phyloP scores from a whole-genome alignment of 2,113 vertebrate species.

The Odocoileus virginianus region DNA sequence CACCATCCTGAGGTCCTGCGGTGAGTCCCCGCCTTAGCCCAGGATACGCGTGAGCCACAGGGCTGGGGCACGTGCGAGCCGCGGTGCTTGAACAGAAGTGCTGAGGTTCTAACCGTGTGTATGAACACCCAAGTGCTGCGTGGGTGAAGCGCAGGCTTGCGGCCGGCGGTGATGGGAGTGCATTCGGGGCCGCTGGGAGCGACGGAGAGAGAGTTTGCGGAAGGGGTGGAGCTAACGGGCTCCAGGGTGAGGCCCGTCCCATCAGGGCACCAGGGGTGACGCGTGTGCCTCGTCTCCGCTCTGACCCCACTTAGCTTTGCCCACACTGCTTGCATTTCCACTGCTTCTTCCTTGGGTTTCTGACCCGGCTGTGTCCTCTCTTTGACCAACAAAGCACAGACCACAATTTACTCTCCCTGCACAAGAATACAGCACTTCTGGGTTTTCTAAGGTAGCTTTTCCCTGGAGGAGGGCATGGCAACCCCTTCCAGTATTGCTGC shows the following conservation, averaged over 20 bases:
- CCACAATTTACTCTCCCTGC: accelerated
- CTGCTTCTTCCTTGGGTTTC: not conserved
- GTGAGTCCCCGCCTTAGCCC: not conserved
- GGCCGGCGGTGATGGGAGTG: accelerated
- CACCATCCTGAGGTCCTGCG: not conserved
- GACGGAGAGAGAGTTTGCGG: too few species aligned
- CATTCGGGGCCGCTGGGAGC: accelerated
- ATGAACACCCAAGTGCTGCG: not conserved
- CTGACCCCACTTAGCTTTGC: accelerated
- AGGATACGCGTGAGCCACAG: accelerated
- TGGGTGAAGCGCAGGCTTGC: accelerated
- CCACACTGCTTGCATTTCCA: not conserved
- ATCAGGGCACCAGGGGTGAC: accelerated
- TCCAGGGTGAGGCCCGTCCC: accelerated
- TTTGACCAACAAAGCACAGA: not conserved
- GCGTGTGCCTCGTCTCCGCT: accelerated
- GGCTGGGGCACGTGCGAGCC: accelerated
- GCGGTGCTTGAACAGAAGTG: accelerated
- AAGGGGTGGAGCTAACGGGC: not conserved
- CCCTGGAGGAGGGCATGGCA: not conserved
- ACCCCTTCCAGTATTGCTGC: not conserved
- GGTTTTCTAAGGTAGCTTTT: not conserved
- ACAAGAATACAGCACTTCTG: accelerated
- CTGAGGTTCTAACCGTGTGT: not conserved
- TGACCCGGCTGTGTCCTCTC: not conserved